Evolutionary conservation across 2,113 vertebrate genomes (phyloP).

Genomic region (Atherinomorus stipes): DNA sequence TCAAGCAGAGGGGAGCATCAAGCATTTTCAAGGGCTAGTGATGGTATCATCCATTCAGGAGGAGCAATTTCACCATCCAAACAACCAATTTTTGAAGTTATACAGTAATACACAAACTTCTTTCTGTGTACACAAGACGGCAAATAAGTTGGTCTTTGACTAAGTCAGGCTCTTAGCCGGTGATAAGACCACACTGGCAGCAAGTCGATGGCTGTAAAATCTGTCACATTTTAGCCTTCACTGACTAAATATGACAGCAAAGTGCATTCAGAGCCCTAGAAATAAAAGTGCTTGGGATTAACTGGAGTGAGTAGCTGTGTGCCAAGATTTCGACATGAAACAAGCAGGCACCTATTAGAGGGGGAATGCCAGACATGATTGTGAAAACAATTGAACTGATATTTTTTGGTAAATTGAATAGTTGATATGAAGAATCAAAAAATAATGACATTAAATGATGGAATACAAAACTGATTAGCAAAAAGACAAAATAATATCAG

Average conservation of each 20-base stretch:
- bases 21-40: constrained; percentile 29
- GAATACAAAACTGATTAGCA: not conserved
- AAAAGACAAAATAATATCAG: not conserved
- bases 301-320: constrained; percentile 60
- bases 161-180: constrained; percentile 9
- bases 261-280: constrained; percentile 42
- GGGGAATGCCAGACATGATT: constrained; percentile 29
- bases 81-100: constrained; percentile 1
- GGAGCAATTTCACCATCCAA: constrained; percentile 11
- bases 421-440: too few species aligned
- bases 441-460: not conserved
- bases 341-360: constrained; percentile 58
- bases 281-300: constrained; percentile 53
- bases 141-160: not conserved
- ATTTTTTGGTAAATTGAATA: not conserved
- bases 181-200: constrained; percentile 2
- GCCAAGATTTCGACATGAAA: constrained; percentile 64
- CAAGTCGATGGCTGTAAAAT: constrained; percentile 19
- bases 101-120: not conserved
- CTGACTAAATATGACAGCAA: constrained; percentile 52
- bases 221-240: constrained; percentile 27
- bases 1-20: constrained; percentile 38
- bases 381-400: not conserved
- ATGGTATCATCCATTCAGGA: constrained; percentile 26
- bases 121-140: not conserved